Evolutionary conservation across 2,113 vertebrate genomes (phyloP).

Genomic region (Nematolebias whitei): DNA sequence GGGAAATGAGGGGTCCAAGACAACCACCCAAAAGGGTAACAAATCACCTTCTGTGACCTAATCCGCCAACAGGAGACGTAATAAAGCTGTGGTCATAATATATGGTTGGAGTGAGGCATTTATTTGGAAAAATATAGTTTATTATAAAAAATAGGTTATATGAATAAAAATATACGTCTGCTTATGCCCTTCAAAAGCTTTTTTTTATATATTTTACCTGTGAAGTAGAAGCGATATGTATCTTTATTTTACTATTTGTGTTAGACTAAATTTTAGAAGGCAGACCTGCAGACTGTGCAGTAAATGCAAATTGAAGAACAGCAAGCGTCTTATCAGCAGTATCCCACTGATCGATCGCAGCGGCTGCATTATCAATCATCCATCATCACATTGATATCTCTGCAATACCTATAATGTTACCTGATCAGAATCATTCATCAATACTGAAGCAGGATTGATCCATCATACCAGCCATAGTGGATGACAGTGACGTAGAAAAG

Average conservation of each 20-base stretch:
- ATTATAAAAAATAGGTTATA: not conserved
- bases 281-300: slow-evolving; percentile 27
- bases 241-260: slow-evolving; percentile 38
- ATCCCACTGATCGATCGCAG: slow-evolving; percentile 62
- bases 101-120: slow-evolving; percentile 33
- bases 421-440: slow-evolving; percentile 73
- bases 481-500: slow-evolving; percentile 30
- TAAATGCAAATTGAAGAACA: slow-evolving; percentile 55
- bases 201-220: not conserved
- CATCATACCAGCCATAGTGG: slow-evolving; percentile 22
- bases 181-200: not conserved
- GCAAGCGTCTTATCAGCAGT: slow-evolving; percentile 66
- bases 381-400: slow-evolving; percentile 75
- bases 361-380: slow-evolving; percentile 75
- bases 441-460: slow-evolving; percentile 59
- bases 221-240: no score
- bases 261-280: slow-evolving; percentile 28
- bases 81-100: slow-evolving; percentile 65
- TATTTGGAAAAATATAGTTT: slow-evolving; percentile 48
- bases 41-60: slow-evolving; percentile 76
- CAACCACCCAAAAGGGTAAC: slow-evolving; percentile 80
- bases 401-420: slow-evolving; percentile 71
- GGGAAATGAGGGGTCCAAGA: slow-evolving; percentile 78
- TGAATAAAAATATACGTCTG: not conserved
- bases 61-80: slow-evolving; percentile 65